phyloP scores from a whole-genome alignment of 2,888 invertebrate genomes.

The Melinopterus prodromus region DNA sequence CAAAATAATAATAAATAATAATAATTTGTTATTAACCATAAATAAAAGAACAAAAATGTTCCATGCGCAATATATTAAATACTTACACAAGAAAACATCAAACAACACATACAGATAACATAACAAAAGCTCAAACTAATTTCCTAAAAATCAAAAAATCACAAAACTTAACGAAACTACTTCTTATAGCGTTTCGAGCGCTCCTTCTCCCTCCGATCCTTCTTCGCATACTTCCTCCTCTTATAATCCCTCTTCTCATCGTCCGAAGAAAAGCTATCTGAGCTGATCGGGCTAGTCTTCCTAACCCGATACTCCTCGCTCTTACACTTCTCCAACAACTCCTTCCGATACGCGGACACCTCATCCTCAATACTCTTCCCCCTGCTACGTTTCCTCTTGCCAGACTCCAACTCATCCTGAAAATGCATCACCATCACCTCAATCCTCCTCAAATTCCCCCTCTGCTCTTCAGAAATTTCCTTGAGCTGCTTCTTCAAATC shows the following conservation, averaged over 20 bases:
- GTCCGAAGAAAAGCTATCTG: constrained; percentile 39
- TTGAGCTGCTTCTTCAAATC: constrained; percentile 60
- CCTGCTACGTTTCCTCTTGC: constrained; percentile 70
- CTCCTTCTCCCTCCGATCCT: constrained; percentile 36
- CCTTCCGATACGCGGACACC: constrained; percentile 84
- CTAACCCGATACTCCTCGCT: constrained; percentile 51
- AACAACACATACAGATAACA: not conserved
- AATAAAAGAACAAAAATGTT: not conserved
- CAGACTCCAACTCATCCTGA: constrained; percentile 90
- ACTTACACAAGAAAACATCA: not conserved
- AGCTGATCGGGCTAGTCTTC: constrained; percentile 38
- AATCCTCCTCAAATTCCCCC: constrained; percentile 75
- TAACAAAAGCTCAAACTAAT: not conserved
- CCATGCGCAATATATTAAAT: not conserved
- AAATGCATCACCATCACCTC: constrained; percentile 92
- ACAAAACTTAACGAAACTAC: not conserved
- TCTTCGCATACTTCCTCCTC: constrained; percentile 32
- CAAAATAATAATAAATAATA: no score
- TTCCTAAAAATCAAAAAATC: not conserved
- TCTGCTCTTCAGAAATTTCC: constrained; percentile 59
- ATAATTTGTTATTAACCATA: no score
- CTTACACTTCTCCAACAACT: constrained; percentile 70
- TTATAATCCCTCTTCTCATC: constrained; percentile 38
- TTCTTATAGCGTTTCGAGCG: constrained; percentile 30
- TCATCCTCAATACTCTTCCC: constrained; percentile 77